These are phyloP conservation scores for Falco berigora DNA, from an alignment of 2,797 vertebrate species.

Conservation along the genomic window DNA sequence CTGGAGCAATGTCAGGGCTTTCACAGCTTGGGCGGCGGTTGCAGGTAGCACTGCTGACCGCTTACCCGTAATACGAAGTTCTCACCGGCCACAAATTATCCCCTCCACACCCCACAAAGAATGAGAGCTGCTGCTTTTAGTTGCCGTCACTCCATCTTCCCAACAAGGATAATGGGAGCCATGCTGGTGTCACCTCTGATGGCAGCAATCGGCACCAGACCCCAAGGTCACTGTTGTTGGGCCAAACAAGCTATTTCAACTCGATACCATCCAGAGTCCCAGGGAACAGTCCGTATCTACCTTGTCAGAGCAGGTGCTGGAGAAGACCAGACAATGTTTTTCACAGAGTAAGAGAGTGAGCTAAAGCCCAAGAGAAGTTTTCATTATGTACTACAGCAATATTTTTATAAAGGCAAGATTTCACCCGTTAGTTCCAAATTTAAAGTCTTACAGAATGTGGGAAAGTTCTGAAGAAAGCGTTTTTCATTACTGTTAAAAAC, in stretches of 20 bases:
- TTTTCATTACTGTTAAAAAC: background rate
- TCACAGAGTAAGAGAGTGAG: background rate
- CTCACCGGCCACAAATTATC: background rate
- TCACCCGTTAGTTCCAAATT: background rate
- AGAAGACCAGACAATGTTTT: background rate
- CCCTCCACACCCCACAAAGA: background rate
- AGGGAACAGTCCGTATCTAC: background rate
- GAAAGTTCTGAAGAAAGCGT: background rate
- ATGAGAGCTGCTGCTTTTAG: background rate
- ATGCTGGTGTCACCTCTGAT: background rate
- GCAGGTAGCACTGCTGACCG: background rate
- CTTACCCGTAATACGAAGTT: background rate
- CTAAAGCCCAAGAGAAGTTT: background rate
- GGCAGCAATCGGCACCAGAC: background rate
- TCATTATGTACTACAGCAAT: background rate
- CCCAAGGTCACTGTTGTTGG: background rate
- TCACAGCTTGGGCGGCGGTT: background rate
- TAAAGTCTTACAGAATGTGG: background rate
- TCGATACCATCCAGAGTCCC: background rate
- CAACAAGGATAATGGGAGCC: background rate
- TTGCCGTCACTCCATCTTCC: background rate
- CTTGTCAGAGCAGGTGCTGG: background rate
- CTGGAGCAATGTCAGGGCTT: background rate
- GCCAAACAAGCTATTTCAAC: background rate
- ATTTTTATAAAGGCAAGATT: background rate